A percentile compares a stretch with the other conserved stretches of the same genome.
phyloP scores from a whole-genome alignment of 30 jellyfish, hydroid and myxozoan species.

The Aurelia sp. region DNA sequence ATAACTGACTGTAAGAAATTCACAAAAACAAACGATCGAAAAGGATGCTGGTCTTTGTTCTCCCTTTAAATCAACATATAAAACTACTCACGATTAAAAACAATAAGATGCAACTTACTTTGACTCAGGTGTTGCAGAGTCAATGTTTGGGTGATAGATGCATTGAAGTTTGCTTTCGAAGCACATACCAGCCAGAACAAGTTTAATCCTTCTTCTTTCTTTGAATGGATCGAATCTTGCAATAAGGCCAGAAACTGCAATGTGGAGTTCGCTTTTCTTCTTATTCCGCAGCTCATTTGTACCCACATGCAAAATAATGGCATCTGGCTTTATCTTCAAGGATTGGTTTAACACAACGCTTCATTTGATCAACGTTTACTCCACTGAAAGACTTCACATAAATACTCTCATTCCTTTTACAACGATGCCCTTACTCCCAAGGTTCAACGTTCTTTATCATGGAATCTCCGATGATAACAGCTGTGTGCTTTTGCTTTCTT shows the following conservation, averaged over 20 bases:
- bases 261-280: not conserved
- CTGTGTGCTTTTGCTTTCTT: constrained; percentile 5
- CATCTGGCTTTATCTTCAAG: constrained; percentile 3
- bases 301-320: constrained; percentile 3
- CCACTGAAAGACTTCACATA: constrained; percentile 28
- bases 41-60: too few species aligned
- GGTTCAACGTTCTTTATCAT: constrained; percentile 14
- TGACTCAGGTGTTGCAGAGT: too few species aligned
- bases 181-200: too few species aligned
- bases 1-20: too few species aligned
- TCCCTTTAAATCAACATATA: too few species aligned
- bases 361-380: constrained; percentile 1
- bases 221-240: not conserved
- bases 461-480: constrained; percentile 23
- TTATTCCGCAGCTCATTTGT: not conserved
- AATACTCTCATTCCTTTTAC: constrained; percentile 9
- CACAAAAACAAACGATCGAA: too few species aligned
- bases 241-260: not conserved
- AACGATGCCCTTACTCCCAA: constrained; percentile 7
- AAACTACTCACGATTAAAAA: too few species aligned
- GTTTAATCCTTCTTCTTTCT: too few species aligned
- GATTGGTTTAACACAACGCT: not conserved
- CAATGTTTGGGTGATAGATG: too few species aligned
- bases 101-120: too few species aligned
- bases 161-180: too few species aligned